phyloP scores from a whole-genome alignment of 2,113 vertebrate genomes.

The Ciconia maguari region DNA sequence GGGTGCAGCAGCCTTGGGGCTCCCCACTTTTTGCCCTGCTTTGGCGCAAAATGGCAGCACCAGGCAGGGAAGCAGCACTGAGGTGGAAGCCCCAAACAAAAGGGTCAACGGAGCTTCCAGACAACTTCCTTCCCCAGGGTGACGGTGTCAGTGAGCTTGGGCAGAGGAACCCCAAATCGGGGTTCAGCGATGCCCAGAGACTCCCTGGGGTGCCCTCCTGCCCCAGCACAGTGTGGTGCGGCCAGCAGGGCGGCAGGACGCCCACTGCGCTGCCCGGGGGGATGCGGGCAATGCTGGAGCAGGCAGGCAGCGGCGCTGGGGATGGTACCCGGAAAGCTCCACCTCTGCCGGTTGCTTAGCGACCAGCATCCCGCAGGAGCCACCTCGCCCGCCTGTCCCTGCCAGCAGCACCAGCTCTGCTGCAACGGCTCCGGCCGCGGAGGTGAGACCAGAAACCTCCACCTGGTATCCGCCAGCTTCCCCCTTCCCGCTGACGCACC shows the following conservation, averaged over 20 bases:
- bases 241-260: not conserved
- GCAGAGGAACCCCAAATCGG: not conserved
- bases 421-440: not conserved
- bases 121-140: not conserved
- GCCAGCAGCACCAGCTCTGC: not conserved
- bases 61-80: not conserved
- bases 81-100: not conserved
- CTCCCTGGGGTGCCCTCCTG: not conserved
- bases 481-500: not conserved
- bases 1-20: not conserved
- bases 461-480: not conserved
- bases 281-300: not conserved
- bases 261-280: not conserved
- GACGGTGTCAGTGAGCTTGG: not conserved
- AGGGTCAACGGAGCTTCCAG: not conserved
- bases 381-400: not conserved
- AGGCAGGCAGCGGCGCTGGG: not conserved
- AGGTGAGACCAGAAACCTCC: not conserved
- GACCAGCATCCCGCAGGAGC: constrained; percentile 31
- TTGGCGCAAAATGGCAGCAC: not conserved
- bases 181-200: not conserved
- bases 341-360: constrained; percentile 48
- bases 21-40: not conserved
- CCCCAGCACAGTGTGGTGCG: rapidly evolving
- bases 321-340: constrained; percentile 26